phyloP scores from a whole-genome alignment of 1,140 invertebrate species.

The Papilio dardanus region DNA sequence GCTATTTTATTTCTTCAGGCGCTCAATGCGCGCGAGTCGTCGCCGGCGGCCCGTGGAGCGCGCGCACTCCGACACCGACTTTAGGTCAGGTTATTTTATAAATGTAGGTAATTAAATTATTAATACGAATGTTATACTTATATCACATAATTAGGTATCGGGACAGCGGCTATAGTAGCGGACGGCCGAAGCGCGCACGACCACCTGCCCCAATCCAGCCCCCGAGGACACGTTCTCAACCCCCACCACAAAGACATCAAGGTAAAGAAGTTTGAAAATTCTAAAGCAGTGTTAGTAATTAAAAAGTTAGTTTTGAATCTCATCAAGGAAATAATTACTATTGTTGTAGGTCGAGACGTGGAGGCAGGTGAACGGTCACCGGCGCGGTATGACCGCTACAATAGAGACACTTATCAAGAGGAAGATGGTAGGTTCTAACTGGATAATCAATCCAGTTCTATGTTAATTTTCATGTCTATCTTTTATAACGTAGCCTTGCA shows the following conservation, averaged over 20 bases:
- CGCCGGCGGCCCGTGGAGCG: constrained; percentile 68
- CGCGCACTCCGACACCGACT: constrained; percentile 83
- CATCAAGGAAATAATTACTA: too few relatives aligned
- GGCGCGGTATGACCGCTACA: constrained; percentile 55
- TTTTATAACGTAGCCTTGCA: neutral
- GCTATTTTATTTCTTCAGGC: constrained; percentile 79
- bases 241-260: constrained; percentile 49
- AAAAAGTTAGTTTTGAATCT: too few relatives aligned
- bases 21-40: constrained; percentile 86
- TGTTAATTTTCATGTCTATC: neutral
- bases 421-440: constrained; percentile 50
- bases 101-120: neutral
- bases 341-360: constrained; percentile 53
- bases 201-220: constrained; percentile 36
- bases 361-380: constrained; percentile 62
- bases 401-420: constrained; percentile 55
- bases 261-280: neutral
- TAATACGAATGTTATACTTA: neutral
- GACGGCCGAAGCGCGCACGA: constrained; percentile 45
- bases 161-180: constrained; percentile 71
- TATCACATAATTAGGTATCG: constrained; percentile 55
- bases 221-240: constrained; percentile 61
- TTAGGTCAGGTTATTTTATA: constrained; percentile 54
- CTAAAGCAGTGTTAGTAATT: neutral
- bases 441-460: neutral